These are phyloP conservation scores for Scaptodrosophila lebanonensis DNA, from an alignment of 1,140 invertebrate species.

Conservation along the genomic window DNA sequence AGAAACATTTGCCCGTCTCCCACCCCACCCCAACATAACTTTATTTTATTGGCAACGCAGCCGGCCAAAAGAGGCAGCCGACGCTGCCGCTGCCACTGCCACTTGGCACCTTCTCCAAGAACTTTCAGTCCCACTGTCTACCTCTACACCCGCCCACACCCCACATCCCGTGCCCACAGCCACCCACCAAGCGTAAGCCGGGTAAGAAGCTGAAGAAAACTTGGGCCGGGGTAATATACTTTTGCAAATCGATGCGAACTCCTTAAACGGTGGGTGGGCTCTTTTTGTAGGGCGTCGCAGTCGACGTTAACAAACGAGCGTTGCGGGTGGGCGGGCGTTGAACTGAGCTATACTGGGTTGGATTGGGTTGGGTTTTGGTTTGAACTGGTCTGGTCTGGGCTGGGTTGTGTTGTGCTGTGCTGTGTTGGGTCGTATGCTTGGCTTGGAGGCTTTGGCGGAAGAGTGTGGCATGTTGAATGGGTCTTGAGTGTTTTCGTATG, in stretches of 20 bases:
- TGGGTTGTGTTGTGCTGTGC: too few relatives aligned
- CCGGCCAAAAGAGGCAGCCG: not conserved
- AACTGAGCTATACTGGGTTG: not conserved
- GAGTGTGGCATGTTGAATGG: constrained; percentile 67
- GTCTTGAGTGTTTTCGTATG: constrained; percentile 74
- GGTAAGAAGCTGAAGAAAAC: too few relatives aligned
- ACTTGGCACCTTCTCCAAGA: too few relatives aligned
- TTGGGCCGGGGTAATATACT: constrained; percentile 56
- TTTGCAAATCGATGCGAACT: constrained; percentile 74
- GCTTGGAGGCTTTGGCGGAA: constrained; percentile 32
- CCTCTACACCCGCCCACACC: too few relatives aligned
- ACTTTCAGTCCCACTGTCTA: too few relatives aligned
- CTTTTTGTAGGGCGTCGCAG: too few relatives aligned
- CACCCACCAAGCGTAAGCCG: too few relatives aligned
- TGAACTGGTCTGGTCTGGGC: not conserved
- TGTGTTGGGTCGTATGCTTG: not conserved
- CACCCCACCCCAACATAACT: constrained; percentile 27
- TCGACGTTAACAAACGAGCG: too few relatives aligned
- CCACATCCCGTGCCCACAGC: too few relatives aligned
- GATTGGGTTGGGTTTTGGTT: not conserved
- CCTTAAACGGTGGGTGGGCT: constrained; percentile 64
- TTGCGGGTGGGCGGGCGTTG: not conserved
- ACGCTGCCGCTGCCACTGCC: not conserved
- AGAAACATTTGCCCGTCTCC: not conserved
- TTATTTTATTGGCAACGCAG: constrained; percentile 42